Conservation (phyloP, 2,797 vertebrate species). For the Macrochelys suwanniensis region DNA sequence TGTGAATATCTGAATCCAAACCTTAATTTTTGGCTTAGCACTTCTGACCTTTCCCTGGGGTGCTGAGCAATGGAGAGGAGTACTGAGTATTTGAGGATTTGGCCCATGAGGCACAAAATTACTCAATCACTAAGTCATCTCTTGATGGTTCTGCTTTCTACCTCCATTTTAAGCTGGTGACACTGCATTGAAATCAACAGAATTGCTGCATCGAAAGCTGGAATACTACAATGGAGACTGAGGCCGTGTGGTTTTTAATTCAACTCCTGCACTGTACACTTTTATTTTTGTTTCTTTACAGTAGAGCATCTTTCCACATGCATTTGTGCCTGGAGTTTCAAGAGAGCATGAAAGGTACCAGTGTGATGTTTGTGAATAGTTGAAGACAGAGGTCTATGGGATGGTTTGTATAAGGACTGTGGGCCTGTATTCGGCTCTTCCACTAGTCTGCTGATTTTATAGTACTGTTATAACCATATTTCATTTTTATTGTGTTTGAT, state of each 20-base stretch:
- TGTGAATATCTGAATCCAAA: not conserved
- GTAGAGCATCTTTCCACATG: not conserved
- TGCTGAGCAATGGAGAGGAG: not conserved
- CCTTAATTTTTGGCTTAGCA: not conserved
- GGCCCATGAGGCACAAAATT: not conserved
- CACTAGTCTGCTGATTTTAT: not conserved
- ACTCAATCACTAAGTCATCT: not conserved
- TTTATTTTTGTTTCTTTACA: not conserved
- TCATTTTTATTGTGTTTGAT: constrained; percentile 13
- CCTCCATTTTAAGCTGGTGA: not conserved
- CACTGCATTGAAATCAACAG: not conserved
- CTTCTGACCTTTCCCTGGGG: not conserved
- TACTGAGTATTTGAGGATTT: not conserved
- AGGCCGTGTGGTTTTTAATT: not conserved
- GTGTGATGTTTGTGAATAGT: not conserved
- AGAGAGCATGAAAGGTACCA: not conserved
- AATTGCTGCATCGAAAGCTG: not conserved
- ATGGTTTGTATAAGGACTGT: not conserved
- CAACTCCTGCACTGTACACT: not conserved
- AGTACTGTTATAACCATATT: not conserved
- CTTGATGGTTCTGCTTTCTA: not conserved
- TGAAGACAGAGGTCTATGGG: not conserved
- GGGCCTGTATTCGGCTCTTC: not conserved
- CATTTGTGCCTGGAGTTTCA: not conserved
- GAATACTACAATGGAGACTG: not conserved